These are phyloP conservation scores for Clarias pachynema DNA, from an alignment of 2,797 vertebrate species.

Conservation along the genomic window DNA sequence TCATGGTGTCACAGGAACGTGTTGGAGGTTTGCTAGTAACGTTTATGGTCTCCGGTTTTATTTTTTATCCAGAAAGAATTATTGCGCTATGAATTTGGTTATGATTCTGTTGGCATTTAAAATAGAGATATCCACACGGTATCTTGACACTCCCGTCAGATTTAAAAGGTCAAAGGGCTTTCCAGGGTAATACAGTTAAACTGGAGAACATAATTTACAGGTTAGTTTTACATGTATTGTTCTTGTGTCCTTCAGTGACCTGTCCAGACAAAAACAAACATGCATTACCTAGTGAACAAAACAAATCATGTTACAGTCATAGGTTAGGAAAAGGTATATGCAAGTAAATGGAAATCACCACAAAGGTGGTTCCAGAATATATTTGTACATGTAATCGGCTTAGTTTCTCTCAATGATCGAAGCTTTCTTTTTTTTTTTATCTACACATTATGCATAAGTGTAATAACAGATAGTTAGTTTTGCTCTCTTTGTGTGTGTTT, in stretches of 20 bases:
- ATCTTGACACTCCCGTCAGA: no score
- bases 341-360: neutral
- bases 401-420: neutral
- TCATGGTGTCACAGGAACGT: no score
- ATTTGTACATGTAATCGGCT: neutral
- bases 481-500: conserved; percentile 4
- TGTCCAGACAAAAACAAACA: neutral
- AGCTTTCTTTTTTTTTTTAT: no score
- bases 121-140: no score
- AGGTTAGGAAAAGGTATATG: neutral
- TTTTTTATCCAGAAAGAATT: no score
- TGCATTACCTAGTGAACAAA: neutral
- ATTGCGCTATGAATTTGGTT: no score
- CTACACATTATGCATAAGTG: neutral
- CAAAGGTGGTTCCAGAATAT: neutral
- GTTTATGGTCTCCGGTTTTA: no score
- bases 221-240: neutral
- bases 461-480: neutral
- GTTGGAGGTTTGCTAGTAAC: no score
- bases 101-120: no score
- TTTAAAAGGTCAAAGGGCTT: neutral
- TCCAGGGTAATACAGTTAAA: neutral
- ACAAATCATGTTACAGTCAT: neutral
- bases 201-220: neutral
- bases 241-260: neutral